Evolutionary conservation across 2,113 vertebrate genomes (phyloP), one percentile per base, ranked within the genome.

Genomic region (Labeo catla): DNA sequence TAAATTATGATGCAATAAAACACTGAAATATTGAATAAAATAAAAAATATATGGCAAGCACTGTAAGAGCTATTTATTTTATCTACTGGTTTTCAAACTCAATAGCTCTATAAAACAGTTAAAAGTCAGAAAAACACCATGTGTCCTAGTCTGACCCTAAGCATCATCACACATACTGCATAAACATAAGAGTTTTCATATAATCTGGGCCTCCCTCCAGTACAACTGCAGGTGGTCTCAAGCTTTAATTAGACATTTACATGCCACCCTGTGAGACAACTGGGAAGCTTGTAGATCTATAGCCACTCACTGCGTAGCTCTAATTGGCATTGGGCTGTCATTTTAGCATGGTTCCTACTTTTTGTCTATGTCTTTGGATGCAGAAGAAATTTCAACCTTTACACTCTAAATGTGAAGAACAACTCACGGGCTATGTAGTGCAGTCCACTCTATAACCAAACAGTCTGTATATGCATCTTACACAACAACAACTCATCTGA

Each of bases 161-260:
- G 68, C 21, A 21, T 77, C 54, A 1, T 76, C 63, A 74, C 66
- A 84, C 28, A 74, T 50, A 43, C 28, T 28, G 28, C 23, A 84
- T 36, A 79, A 73, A 72, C 65, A 81, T 23, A 80, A 19, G 77
- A 50, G 78, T 76, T 82, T 73, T 89, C 7, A 43, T 59, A 50
- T 84, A 63, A 74, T 43, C 68, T 36, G 57, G 23, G 45, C 57
- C 2, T 28, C 45, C 9, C n/a, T 73, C 68, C 84, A 70, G 28
- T 36, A 65, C 4, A 6, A 82, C 68, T 23, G 36, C 57, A 21
- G 81, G 82, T 72, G 57, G 59, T 74, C 80, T 84, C 61, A 34
- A 68, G 6, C 76, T 84, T 68, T 59, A 84, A 84, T 84, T 84
- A 86, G 50, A 81, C 86, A 81, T 84, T 86, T 84, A 89, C 81